phyloP scores from a whole-genome alignment of 2,113 vertebrate genomes.

The Irena cyanogastra region DNA sequence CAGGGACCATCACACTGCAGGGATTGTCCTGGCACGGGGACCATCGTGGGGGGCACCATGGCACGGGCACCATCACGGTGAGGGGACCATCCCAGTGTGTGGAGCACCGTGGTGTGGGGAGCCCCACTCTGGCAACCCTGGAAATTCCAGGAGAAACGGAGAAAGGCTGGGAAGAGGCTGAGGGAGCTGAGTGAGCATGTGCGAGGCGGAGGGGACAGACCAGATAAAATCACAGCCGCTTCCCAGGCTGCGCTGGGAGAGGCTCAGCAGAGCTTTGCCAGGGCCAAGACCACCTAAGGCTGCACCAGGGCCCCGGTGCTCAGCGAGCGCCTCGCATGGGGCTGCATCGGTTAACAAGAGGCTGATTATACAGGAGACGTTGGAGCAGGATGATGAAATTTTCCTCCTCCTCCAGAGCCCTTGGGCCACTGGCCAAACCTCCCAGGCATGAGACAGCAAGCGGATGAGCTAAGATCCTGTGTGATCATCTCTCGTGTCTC shows the following conservation, averaged over 20 bases:
- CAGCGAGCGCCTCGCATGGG: neutral
- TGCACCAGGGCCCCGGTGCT: neutral
- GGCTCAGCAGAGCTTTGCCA: neutral
- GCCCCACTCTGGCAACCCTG: accelerated
- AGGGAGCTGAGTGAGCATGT: neutral
- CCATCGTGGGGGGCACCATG: accelerated
- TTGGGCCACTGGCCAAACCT: constrained; percentile 54
- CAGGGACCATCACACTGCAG: accelerated
- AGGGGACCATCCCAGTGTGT: accelerated
- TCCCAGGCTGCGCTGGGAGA: constrained; percentile 36
- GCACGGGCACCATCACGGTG: accelerated
- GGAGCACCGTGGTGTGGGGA: accelerated
- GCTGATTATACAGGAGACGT: constrained; percentile 54
- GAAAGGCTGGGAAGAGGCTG: neutral
- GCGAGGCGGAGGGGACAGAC: accelerated
- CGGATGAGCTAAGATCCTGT: constrained; percentile 71
- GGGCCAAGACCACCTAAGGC: constrained; percentile 58
- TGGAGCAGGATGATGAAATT: constrained; percentile 63
- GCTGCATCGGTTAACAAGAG: constrained; percentile 47
- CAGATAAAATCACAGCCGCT: neutral
- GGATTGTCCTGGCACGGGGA: neutral
- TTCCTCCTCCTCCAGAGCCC: constrained; percentile 54
- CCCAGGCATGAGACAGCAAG: constrained; percentile 67
- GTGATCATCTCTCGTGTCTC: constrained; percentile 59
- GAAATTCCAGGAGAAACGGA: neutral